phyloP scores from a whole-genome alignment of 2,113 vertebrate species.

The Amphiprion ocellaris region DNA sequence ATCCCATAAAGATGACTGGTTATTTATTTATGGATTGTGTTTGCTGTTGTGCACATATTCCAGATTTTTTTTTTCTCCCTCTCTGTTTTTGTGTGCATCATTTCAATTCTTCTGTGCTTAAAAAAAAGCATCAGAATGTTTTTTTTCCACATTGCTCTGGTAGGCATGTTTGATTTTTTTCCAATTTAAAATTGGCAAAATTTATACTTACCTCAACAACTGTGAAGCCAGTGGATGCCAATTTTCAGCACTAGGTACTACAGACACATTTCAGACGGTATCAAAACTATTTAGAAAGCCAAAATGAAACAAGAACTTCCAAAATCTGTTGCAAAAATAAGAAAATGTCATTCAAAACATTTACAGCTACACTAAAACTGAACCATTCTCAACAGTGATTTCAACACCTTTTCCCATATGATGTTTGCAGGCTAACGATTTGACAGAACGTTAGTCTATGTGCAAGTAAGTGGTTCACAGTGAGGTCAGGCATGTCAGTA shows the following conservation, averaged over 20 bases:
- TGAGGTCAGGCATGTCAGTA: not conserved
- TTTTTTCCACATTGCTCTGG: not conserved
- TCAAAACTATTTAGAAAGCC: not conserved
- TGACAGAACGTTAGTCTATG: conserved; percentile 1
- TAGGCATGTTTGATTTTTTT: not conserved
- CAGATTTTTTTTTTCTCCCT: conserved; percentile 4
- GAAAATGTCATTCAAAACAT: conserved; percentile 4
- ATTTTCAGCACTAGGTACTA: not conserved
- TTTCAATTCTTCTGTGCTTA: not conserved
- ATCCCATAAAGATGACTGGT: conserved; percentile 25
- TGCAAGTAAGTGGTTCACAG: not conserved
- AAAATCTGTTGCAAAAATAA: too few relatives aligned
- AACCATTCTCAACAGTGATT: not conserved
- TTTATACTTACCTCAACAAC: not conserved
- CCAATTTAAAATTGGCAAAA: not conserved
- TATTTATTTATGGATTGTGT: conserved; percentile 43
- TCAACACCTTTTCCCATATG: not conserved
- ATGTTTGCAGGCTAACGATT: conserved; percentile 5
- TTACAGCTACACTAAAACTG: not conserved
- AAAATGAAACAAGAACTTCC: not conserved
- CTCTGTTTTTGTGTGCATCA: not conserved
- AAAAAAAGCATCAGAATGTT: not conserved
- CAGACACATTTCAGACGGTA: not conserved
- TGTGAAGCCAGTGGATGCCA: not conserved
- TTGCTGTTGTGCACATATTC: conserved; percentile 12